Evolutionary conservation across 2,113 vertebrate species (phyloP).

Genomic region (Anarrhichthys ocellatus): DNA sequence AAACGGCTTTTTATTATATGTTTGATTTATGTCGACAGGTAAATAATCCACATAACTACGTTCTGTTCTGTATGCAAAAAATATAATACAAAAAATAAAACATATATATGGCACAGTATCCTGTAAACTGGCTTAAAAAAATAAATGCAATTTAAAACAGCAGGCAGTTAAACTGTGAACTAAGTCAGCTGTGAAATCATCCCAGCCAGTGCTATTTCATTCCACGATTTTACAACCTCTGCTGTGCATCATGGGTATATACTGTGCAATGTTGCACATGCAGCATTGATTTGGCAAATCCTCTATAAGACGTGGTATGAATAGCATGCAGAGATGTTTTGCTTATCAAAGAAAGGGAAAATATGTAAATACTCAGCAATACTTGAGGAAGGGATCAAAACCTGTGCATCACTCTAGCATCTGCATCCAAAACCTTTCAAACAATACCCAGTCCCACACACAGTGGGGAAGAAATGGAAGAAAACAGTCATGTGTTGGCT

Average conservation of each 20-base stretch:
- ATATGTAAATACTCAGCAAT: not conserved
- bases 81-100: not conserved
- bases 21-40: not conserved
- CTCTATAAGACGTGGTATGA: not conserved
- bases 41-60: not conserved
- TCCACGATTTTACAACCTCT: not conserved
- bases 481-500: constrained; percentile 1
- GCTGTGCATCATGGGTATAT: not conserved
- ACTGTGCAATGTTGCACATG: not conserved
- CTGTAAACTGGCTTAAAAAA: not conserved
- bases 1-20: not conserved
- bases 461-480: not conserved
- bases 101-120: not conserved
- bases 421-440: not conserved
- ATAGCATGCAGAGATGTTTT: not conserved
- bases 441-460: too few relatives aligned
- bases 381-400: not conserved
- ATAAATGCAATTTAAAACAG: not conserved
- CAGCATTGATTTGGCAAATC: not conserved
- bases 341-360: not conserved
- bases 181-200: not conserved
- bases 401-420: not conserved
- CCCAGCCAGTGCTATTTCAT: not conserved
- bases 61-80: not conserved
- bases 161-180: not conserved